A percentile compares a stretch with the other conserved stretches of the same genome.
Evolutionary conservation across 2,113 vertebrate species (phyloP).

Genomic region (Protomyctophum bolini): DNA sequence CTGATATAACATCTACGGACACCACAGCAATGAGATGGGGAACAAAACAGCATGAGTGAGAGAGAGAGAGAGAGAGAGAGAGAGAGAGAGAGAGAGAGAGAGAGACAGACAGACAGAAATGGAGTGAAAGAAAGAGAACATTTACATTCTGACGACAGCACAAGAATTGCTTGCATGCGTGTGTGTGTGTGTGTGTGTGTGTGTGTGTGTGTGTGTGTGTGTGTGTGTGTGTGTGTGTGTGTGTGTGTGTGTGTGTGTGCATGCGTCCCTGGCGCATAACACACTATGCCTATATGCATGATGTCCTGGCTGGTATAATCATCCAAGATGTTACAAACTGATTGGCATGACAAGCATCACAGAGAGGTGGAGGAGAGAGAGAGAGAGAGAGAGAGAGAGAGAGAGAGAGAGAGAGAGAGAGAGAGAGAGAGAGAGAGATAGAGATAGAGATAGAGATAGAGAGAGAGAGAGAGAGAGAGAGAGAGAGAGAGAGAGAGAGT

Average conservation of each 20-base stretch:
- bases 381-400: conserved; percentile 25
- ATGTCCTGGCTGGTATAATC: conserved; percentile 50
- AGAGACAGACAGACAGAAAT: not conserved
- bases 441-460: conserved; percentile 1
- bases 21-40: conserved; percentile 15
- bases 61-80: conserved; percentile 16
- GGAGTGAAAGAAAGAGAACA: not conserved
- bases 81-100: not conserved
- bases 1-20: conserved; percentile 10
- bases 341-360: conserved; percentile 55
- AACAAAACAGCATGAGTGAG: conserved; percentile 8
- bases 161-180: not conserved
- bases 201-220: conserved; percentile 1
- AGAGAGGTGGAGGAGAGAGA: conserved; percentile 8
- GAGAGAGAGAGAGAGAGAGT: conserved; percentile 1
- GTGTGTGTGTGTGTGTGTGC: conserved; percentile 9
- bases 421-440: conserved; percentile 28
- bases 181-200: not conserved
- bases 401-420: conserved; percentile 5
- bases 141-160: conserved; percentile 15
- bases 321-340: conserved; percentile 66
- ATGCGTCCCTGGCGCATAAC: not conserved
- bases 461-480: conserved; percentile 27
- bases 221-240: not conserved
- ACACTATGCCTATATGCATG: conserved; percentile 1